A percentile compares a stretch with the other conserved stretches of the same genome.
phyloP scores from a whole-genome alignment of 2,888 invertebrate species.

The Auanema freiburgensis region DNA sequence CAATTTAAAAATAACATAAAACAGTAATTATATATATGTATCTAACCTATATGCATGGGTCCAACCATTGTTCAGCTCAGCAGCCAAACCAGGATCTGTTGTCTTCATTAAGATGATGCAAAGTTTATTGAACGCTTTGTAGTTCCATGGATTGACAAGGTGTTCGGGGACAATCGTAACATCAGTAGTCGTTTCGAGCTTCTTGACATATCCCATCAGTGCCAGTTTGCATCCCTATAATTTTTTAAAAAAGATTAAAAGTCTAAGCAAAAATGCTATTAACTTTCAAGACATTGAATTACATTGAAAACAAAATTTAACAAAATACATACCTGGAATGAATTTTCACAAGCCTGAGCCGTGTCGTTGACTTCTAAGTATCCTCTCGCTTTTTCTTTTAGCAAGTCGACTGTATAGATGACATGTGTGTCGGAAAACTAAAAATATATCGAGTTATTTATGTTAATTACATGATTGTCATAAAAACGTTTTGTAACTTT shows the following conservation, averaged over 20 bases:
- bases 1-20: not conserved
- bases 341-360: conserved; percentile 13
- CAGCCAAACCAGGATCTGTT: conserved; percentile 11
- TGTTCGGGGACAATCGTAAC: conserved; percentile 12
- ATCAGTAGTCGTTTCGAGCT: conserved; percentile 12
- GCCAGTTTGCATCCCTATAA: conserved; percentile 16
- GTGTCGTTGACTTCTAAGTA: conserved; percentile 14
- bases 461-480: conserved; percentile 22
- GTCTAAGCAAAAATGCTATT: conserved; percentile 18
- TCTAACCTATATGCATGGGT: not conserved
- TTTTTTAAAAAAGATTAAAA: conserved; percentile 19
- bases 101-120: conserved; percentile 6
- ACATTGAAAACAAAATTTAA: conserved; percentile 20
- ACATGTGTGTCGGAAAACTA: conserved; percentile 8
- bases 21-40: not conserved
- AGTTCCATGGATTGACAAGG: conserved; percentile 15
- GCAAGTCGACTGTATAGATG: conserved; percentile 10
- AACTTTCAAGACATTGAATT: conserved; percentile 20
- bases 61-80: conserved; percentile 14
- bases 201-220: conserved; percentile 20
- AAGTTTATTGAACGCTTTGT: conserved; percentile 13
- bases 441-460: conserved; percentile 18
- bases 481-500: conserved; percentile 21
- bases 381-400: conserved; percentile 4
- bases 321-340: too few species aligned